Base-by-base conservation (phyloP, 1,140 invertebrate species). In the Leptinotarsa undecemlineata region DNA sequence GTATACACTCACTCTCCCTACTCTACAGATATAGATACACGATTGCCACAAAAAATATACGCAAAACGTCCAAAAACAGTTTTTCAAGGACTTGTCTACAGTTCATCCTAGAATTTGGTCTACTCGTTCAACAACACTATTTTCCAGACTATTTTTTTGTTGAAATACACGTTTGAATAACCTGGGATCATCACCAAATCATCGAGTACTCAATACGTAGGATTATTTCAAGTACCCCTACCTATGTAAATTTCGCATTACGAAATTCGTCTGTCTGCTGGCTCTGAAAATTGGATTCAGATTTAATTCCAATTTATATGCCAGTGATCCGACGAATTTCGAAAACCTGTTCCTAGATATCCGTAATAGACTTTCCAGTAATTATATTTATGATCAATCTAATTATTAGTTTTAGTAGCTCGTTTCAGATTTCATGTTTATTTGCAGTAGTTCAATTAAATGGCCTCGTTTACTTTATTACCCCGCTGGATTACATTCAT, bases 341-440 rank as follows among this genome's bases (percentile, higher is more conserved):
- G 51, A 57, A 57, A 57, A 57, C 51, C 51, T 57, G 17, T 57
- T 57, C 51, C 51, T 57, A 19, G 51, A 57, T 57, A 57, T 57
- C 51, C 51, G 33, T 57, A 57, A 57, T 57, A 57, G 15, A 57
- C 51, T 57, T 57, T 19, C n/a, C 6, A n/a, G 51, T 57, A 57
- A 57, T 57, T 57, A 57, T 57, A 15, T 57, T 57, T 57, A 57
- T 57, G 51, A 57, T 57, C 51, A 57, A 57, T 57, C 51, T 57
- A 57, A 57, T 57, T 57, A 57, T 57, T 57, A 57, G 51, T 57
- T 57, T 57, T 15, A 57, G 51, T 57, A 19, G n/a, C 15, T 57
- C 51, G 51, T 57, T 57, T 19, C n/a, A 57, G 51, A 57, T 57
- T 57, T 57, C 51, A 57, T 57, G 51, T 57, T 57, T 57, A 57